These are phyloP conservation scores for Buathra laborator DNA, from an alignment of 2,888 invertebrate genomes.

Conservation along the genomic window DNA sequence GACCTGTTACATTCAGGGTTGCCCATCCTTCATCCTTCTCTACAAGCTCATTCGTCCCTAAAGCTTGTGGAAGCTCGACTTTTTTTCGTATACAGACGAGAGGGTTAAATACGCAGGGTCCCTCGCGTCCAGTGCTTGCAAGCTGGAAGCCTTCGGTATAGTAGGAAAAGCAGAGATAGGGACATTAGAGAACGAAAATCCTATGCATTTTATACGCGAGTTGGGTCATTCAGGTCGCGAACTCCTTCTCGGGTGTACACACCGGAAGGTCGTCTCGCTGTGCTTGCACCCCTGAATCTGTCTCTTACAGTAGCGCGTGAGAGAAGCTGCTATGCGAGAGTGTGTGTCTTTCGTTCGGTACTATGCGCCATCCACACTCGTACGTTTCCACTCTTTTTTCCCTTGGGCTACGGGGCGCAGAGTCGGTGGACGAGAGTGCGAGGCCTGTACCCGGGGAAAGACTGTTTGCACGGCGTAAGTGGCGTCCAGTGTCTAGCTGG, in stretches of 20 bases:
- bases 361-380: slow-evolving; percentile 80
- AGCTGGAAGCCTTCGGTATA: slow-evolving; percentile 25
- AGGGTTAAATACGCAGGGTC: slow-evolving; percentile 42
- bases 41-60: slow-evolving; percentile 1
- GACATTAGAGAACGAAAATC: slow-evolving; percentile 79
- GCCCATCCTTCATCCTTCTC: slow-evolving; percentile 1
- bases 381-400: slow-evolving; percentile 84
- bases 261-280: slow-evolving; percentile 10
- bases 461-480: slow-evolving; percentile 82
- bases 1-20: slow-evolving; percentile 82
- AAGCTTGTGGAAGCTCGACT: slow-evolving; percentile 13
- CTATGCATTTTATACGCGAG: slow-evolving; percentile 84
- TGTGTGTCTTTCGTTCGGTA: slow-evolving; percentile 59
- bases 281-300: slow-evolving; percentile 73
- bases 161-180: slow-evolving; percentile 26
- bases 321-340: slow-evolving; percentile 84
- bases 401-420: slow-evolving; percentile 71
- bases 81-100: neutral
- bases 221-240: slow-evolving; percentile 79
- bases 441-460: slow-evolving; percentile 63
- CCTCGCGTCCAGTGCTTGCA: neutral
- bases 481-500: slow-evolving; percentile 79
- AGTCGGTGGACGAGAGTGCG: slow-evolving; percentile 65
- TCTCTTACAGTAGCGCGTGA: slow-evolving; percentile 82
- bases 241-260: slow-evolving; percentile 74